Conservation (phyloP, 1,140 invertebrate species). For the Archivesica marissinica region DNA sequence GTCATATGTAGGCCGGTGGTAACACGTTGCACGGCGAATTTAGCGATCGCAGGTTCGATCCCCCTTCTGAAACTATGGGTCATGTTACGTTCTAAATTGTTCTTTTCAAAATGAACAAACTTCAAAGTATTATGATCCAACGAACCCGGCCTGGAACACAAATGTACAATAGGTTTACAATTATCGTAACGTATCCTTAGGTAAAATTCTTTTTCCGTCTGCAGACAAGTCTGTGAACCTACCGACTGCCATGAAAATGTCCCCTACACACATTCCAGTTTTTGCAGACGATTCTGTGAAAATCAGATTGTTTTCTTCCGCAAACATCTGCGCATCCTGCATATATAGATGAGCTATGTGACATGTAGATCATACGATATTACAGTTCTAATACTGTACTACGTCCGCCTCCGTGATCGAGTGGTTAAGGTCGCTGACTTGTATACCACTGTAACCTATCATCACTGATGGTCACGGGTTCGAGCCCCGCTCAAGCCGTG, state of each 20-base stretch:
- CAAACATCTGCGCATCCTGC: constrained; percentile 97
- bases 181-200: background rate
- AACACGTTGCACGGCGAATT: no score
- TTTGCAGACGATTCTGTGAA: constrained; percentile 99
- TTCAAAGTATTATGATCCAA: background rate
- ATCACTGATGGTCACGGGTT: no score
- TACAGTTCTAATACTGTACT: no score
- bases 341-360: no score
- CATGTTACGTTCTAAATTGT: background rate
- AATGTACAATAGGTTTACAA: background rate
- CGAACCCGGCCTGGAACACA: background rate
- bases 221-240: constrained; percentile 72
- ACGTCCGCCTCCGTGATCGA: no score
- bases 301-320: constrained; percentile 98
- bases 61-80: no score
- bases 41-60: no score
- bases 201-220: background rate
- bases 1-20: no score
- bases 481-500: no score
- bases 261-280: constrained; percentile 99
- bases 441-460: no score
- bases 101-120: background rate
- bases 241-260: constrained; percentile 99
- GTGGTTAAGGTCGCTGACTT: no score
- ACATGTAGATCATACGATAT: no score